phyloP scores from a whole-genome alignment of 2,113 vertebrate species.

The Etheostoma spectabile region DNA sequence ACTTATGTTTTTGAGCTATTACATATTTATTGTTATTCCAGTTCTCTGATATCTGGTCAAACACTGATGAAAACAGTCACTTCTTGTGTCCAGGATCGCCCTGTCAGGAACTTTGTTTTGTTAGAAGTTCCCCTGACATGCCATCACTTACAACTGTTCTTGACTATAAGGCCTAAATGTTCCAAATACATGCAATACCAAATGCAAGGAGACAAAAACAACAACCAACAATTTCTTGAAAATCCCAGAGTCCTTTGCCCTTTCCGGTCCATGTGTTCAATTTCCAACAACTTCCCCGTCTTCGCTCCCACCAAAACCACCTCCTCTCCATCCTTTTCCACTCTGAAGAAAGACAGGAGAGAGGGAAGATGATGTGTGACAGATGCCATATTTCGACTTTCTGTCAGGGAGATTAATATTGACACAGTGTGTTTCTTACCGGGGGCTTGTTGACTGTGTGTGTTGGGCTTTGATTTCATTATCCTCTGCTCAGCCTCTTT shows the following conservation, averaged over 20 bases:
- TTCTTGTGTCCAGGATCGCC: background rate
- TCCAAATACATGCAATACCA: background rate
- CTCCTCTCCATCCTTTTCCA: slow-evolving; percentile 73
- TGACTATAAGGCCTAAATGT: background rate
- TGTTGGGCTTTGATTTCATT: slow-evolving; percentile 87
- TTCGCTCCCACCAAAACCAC: slow-evolving; percentile 63
- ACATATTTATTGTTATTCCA: background rate
- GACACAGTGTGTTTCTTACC: slow-evolving; percentile 87
- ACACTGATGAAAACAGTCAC: background rate
- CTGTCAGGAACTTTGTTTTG: background rate
- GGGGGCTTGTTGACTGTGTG: slow-evolving; percentile 84
- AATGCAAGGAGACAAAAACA: slow-evolving; percentile 3
- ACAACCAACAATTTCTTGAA: slow-evolving; percentile 31
- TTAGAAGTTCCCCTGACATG: background rate
- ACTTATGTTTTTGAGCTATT: background rate
- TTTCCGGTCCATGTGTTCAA: slow-evolving; percentile 63
- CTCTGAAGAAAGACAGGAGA: slow-evolving; percentile 81
- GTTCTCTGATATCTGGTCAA: background rate
- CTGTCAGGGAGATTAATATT: slow-evolving; percentile 89
- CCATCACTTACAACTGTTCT: background rate
- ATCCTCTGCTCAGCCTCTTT: slow-evolving; percentile 82
- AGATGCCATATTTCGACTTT: slow-evolving; percentile 89
- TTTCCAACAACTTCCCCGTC: slow-evolving; percentile 71
- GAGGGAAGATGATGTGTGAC: slow-evolving; percentile 87
- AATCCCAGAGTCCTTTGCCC: slow-evolving; percentile 40